phyloP scores from a whole-genome alignment of 2,797 vertebrate species.

The Dermochelys coriacea region DNA sequence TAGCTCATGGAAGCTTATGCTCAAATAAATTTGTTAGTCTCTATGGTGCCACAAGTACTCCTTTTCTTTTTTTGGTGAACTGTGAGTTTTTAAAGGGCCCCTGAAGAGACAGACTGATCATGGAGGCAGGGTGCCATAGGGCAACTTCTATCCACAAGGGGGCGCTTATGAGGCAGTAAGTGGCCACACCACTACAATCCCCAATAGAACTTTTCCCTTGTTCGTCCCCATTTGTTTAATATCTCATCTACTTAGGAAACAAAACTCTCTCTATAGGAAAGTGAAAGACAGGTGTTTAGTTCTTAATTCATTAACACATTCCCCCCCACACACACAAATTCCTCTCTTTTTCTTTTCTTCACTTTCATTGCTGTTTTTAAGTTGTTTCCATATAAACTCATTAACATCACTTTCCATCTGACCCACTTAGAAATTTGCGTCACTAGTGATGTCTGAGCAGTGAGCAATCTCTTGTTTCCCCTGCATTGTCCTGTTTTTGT shows the following conservation, averaged over 20 bases:
- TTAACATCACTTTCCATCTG: conserved; percentile 67
- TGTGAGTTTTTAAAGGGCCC: background rate
- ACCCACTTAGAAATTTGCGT: conserved; percentile 74
- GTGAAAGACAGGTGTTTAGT: background rate
- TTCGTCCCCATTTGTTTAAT: conserved; percentile 31
- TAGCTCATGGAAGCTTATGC: too few relatives aligned
- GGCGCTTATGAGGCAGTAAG: background rate
- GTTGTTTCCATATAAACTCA: conserved; percentile 53
- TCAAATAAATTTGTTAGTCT: too few relatives aligned
- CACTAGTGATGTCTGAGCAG: conserved; percentile 62
- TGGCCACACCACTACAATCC: background rate
- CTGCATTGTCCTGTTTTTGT: conserved; percentile 15
- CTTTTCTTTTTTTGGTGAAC: background rate
- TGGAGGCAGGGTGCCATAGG: background rate
- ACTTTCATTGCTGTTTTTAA: background rate
- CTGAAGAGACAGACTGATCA: background rate
- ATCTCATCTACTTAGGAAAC: background rate
- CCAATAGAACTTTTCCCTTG: background rate
- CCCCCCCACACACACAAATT: background rate
- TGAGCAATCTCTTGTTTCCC: conserved; percentile 54
- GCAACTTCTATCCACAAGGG: background rate
- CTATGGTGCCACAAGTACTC: too few relatives aligned
- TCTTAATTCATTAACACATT: background rate
- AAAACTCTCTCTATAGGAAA: accelerated
- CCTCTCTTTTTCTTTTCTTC: conserved; percentile 41